Conservation (phyloP, 2,888 invertebrate species). For the Ischnus inquisitorius region DNA sequence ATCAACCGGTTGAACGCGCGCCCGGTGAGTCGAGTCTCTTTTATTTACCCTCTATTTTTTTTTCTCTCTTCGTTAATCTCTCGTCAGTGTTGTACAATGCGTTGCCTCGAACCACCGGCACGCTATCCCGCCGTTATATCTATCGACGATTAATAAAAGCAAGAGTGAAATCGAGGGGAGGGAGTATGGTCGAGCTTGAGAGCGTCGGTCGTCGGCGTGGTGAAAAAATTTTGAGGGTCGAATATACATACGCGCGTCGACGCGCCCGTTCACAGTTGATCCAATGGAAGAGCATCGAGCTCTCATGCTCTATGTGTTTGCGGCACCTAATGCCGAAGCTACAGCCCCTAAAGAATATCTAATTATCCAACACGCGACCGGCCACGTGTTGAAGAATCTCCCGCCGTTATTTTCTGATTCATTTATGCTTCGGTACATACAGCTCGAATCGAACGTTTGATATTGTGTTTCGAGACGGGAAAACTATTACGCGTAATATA, state of each 20-base stretch:
- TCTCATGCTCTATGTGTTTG: constrained; percentile 15
- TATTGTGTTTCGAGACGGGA: constrained; percentile 32
- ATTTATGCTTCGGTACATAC: constrained; percentile 72
- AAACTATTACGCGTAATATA: constrained; percentile 15
- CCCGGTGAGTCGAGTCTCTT: constrained; percentile 57
- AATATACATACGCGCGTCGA: constrained; percentile 49
- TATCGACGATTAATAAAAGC: constrained; percentile 78
- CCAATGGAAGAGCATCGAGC: constrained; percentile 75
- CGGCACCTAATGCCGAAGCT: constrained; percentile 69
- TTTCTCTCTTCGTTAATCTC: constrained; percentile 26
- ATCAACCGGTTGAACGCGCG: constrained; percentile 60
- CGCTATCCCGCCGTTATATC: constrained; percentile 81
- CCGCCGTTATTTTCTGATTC: constrained; percentile 84
- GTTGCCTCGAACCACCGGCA: constrained; percentile 67
- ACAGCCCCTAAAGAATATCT: constrained; percentile 83
- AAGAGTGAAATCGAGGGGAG: constrained; percentile 67
- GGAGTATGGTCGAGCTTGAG: constrained; percentile 36
- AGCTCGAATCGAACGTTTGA: constrained; percentile 42
- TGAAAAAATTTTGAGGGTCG: constrained; percentile 58
- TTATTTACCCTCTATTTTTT: constrained; percentile 44
- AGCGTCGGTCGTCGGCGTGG: constrained; percentile 12
- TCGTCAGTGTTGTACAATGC: neutral
- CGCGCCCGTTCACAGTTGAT: constrained; percentile 64
- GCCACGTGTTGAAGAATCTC: constrained; percentile 84
- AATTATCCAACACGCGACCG: constrained; percentile 85